Conservation (phyloP, 2,797 vertebrate species). For the Sparidentex hasta region DNA sequence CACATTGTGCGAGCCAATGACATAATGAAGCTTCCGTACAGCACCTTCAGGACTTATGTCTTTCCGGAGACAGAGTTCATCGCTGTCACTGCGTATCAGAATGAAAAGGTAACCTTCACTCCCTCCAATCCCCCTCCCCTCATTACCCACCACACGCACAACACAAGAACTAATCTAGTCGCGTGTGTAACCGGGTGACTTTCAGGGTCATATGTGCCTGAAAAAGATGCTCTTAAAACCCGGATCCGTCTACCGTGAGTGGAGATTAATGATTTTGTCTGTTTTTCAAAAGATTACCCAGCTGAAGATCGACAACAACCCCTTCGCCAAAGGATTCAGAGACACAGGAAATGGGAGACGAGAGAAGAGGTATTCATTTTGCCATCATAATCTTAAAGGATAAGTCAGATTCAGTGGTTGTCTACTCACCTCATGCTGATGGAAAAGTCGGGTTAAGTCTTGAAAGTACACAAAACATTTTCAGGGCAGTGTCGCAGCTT, state of each 20-base stretch:
- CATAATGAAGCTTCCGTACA: constrained; percentile 96
- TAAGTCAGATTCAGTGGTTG: too few relatives aligned
- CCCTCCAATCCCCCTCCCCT: too few relatives aligned
- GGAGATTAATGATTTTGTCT: neutral
- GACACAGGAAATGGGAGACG: constrained; percentile 96
- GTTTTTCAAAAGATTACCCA: constrained; percentile 87
- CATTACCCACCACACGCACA: neutral
- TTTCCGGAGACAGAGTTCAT: constrained; percentile 98
- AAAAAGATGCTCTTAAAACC: neutral
- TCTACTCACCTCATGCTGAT: too few relatives aligned
- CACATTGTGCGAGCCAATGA: constrained; percentile 96
- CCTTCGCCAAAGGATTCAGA: constrained; percentile 98
- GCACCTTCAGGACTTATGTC: constrained; percentile 96
- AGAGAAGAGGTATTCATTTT: constrained; percentile 91
- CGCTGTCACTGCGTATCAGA: constrained; percentile 98
- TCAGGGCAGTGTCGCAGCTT: too few relatives aligned
- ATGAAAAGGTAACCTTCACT: constrained; percentile 91
- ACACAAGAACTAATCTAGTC: neutral
- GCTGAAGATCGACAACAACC: constrained; percentile 98
- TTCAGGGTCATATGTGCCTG: neutral
- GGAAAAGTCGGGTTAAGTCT: too few relatives aligned
- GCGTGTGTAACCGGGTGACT: neutral
- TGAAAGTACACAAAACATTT: too few relatives aligned
- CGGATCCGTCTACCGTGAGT: too few relatives aligned
- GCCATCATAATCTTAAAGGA: neutral